Evolutionary conservation across 2,113 vertebrate species (phyloP).

Genomic region (Aspiorhynchus laticeps): DNA sequence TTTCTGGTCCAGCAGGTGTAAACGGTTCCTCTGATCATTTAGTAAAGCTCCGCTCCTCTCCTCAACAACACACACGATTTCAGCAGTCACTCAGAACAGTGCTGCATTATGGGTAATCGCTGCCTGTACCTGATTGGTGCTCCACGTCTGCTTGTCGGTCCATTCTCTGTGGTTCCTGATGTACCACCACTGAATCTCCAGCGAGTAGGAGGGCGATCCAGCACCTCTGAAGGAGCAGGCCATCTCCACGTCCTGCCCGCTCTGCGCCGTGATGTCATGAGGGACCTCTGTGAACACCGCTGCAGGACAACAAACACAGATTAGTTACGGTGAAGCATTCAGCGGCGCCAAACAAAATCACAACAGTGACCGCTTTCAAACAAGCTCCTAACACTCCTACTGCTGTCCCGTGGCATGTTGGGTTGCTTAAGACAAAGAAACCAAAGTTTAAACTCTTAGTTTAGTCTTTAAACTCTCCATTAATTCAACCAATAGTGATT

Average conservation of each 20-base stretch:
- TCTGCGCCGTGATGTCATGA: constrained; percentile 87
- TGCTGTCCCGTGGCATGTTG: background rate
- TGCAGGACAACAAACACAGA: constrained; percentile 59
- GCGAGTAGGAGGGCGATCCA: constrained; percentile 89
- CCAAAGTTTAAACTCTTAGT: background rate
- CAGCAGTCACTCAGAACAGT: background rate
- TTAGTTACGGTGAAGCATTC: background rate
- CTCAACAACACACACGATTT: background rate
- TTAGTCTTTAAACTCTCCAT: background rate
- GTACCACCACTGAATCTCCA: constrained; percentile 99
- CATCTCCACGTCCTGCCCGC: constrained; percentile 95
- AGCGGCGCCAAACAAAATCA: background rate
- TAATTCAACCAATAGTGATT: background rate
- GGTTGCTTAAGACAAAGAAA: background rate
- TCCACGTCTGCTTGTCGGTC: constrained; percentile 83
- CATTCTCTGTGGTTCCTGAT: constrained; percentile 85
- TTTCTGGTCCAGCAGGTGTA: background rate
- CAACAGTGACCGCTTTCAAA: background rate
- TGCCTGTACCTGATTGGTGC: constrained; percentile 81
- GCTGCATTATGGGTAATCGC: background rate
- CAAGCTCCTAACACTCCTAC: background rate
- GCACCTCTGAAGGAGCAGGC: constrained; percentile 95
- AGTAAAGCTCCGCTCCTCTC: background rate
- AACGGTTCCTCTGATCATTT: background rate
- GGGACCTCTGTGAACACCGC: constrained; percentile 94